Base-by-base conservation (phyloP, 2,113 vertebrate species). In the Pleuronectes platessa region DNA sequence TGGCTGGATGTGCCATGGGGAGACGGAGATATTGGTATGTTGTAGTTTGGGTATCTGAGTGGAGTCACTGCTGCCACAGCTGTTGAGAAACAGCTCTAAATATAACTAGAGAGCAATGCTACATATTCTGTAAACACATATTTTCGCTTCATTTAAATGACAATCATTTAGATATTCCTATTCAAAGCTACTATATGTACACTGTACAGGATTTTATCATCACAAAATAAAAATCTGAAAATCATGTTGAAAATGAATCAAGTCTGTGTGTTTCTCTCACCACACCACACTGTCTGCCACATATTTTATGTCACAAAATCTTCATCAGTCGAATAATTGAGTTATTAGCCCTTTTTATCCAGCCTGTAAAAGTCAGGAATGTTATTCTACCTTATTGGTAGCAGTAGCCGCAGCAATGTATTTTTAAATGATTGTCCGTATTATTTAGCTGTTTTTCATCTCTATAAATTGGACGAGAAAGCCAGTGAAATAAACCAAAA, bases 11-110 rank as follows among this genome's bases (percentile, higher is more conserved):
- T 94, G 68, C 96, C 96, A 0, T 97, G 96, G 96, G 96, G 97
- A 91, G 97, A 98, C 56, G 97, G 97, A 92, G 97, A 97, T 86
- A 92, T 98, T 93, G 96, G 96, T 97, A 97, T 27, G 92, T 77
- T 66, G 55, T 42, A 31, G 31, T 31, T 31, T 31, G 27, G 20
- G 12, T 20, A 11, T 45, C 18, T 60, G 60, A 35, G 53, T 51
- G 35, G n/a, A 45, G 26, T 42, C 17, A 18, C 45, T 74, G 31
- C 35, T 54, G 56, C 27, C 5, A 8, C 74, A 81, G 64, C 61
- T 61, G 62, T n/a, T 65, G 47, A 74, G 45, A 15, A 47, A 49
- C 51, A 13, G 7, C 21, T 14, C 67, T 75, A 78, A 78, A 85
- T 75, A 71, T 85, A 82, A 35, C 62, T 12, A 21, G 5, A 49